phyloP scores from a whole-genome alignment of 2,888 invertebrate genomes.

The Ophion ventricosus region DNA sequence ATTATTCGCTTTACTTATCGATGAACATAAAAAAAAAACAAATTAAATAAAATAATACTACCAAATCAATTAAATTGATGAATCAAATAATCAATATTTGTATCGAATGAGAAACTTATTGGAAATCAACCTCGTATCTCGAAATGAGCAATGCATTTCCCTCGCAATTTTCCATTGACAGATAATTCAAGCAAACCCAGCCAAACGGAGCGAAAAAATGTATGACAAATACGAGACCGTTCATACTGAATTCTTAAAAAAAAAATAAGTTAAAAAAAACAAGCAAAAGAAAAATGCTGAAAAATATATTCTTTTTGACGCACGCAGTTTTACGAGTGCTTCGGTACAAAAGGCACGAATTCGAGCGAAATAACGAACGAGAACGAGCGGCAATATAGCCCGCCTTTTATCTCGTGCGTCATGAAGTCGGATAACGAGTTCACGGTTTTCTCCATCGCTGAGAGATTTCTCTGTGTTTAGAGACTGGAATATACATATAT shows the following conservation, averaged over 20 bases:
- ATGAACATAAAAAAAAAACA: not conserved
- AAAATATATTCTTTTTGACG: not conserved
- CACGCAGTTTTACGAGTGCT: not conserved
- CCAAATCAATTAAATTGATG: not conserved
- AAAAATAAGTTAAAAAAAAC: not conserved
- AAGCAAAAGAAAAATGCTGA: not conserved
- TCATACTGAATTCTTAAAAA: not conserved
- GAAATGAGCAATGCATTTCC: too few relatives aligned
- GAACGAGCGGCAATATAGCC: constrained; percentile 67
- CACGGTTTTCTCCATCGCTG: constrained; percentile 27
- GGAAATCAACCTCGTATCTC: not conserved
- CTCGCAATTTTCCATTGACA: not conserved
- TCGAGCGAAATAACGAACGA: constrained; percentile 70
- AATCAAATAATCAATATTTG: not conserved
- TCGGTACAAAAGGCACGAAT: constrained; percentile 15
- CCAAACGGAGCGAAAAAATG: not conserved
- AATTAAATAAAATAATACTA: not conserved
- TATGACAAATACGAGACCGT: not conserved
- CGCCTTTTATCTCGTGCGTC: constrained; percentile 66
- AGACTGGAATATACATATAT: not conserved
- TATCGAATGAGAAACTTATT: not conserved
- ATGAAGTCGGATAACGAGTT: constrained; percentile 77
- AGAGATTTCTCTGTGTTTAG: constrained; percentile 1
- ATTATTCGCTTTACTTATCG: too few relatives aligned
- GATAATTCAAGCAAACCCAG: not conserved